A percentile compares a stretch with the other conserved stretches of the same genome.
phyloP scores from a whole-genome alignment of 2,113 vertebrate species.

The Brachirus orientalis region DNA sequence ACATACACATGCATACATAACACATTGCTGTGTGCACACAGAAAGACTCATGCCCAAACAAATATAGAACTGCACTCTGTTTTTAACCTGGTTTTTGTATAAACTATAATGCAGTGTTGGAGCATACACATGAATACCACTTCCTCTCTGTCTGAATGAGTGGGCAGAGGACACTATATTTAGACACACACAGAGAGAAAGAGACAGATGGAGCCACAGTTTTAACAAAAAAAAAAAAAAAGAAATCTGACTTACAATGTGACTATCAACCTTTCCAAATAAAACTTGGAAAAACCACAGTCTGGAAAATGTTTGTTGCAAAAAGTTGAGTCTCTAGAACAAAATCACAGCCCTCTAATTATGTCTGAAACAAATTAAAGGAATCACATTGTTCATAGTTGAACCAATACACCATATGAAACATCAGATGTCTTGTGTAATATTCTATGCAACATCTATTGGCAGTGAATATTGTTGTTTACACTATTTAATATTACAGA shows the following conservation, averaged over 20 bases:
- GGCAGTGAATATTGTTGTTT: too few relatives aligned
- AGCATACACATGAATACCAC: conserved; percentile 33
- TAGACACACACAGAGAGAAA: conserved; percentile 37
- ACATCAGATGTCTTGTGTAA: too few relatives aligned
- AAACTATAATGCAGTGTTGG: conserved; percentile 21
- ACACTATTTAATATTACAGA: too few relatives aligned
- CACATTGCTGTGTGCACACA: background rate
- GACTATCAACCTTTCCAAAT: conserved; percentile 25
- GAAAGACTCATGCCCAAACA: background rate
- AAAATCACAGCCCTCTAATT: too few relatives aligned
- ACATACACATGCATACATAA: background rate
- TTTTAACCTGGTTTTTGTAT: background rate
- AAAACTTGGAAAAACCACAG: conserved; percentile 1
- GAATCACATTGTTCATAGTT: too few relatives aligned
- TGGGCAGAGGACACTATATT: conserved; percentile 68
- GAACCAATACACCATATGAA: too few relatives aligned
- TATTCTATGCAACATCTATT: too few relatives aligned
- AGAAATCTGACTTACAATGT: conserved; percentile 6
- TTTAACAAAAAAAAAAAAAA: conserved; percentile 21
- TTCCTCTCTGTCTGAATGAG: conserved; percentile 74
- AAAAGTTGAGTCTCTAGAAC: background rate
- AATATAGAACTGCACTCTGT: background rate
- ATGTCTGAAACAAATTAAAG: background rate
- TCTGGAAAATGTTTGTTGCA: conserved; percentile 1
- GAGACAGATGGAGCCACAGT: background rate